Percentiles rank a stretch among this genome's conserved stretches.
These are phyloP conservation scores for Anguilla japonica DNA, from an alignment of 2,113 vertebrate genomes.

Conservation along the genomic window DNA sequence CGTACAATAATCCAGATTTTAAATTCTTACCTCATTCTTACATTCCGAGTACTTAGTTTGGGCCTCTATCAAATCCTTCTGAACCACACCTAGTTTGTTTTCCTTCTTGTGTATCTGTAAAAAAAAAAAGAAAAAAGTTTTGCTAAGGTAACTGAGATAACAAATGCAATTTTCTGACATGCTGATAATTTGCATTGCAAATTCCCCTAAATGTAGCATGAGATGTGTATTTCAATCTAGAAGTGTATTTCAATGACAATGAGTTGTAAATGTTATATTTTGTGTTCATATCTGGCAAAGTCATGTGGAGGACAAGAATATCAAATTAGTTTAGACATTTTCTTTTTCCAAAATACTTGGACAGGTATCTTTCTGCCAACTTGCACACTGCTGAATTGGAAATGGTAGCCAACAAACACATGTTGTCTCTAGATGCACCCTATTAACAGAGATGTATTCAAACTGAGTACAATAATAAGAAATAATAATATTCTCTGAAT, in stretches of 20 bases:
- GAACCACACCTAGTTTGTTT: conserved; percentile 51
- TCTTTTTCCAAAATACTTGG: background rate
- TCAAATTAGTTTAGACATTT: background rate
- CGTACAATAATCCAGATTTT: background rate
- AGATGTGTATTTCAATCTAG: background rate
- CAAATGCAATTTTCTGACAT: background rate
- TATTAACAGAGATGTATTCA: background rate
- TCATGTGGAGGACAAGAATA: background rate
- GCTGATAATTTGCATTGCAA: background rate
- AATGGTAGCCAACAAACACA: background rate
- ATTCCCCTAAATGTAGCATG: background rate
- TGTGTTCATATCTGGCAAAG: background rate
- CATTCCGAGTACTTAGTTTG: conserved; percentile 46
- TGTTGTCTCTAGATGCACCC: background rate
- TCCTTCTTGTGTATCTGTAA: conserved; percentile 59
- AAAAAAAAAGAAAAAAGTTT: conserved; percentile 30
- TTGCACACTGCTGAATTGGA: background rate
- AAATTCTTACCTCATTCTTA: conserved; percentile 44
- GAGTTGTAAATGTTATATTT: background rate
- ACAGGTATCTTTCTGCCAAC: background rate
- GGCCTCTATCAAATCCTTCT: conserved; percentile 49
- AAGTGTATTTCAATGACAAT: background rate
- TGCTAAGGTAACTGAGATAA: background rate
- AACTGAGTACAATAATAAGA: background rate
- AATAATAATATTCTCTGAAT: too few species aligned